Percentiles rank a stretch among this genome's conserved stretches.
Evolutionary conservation across 2,113 vertebrate genomes (phyloP).

Genomic region (Prietella phreatophila): DNA sequence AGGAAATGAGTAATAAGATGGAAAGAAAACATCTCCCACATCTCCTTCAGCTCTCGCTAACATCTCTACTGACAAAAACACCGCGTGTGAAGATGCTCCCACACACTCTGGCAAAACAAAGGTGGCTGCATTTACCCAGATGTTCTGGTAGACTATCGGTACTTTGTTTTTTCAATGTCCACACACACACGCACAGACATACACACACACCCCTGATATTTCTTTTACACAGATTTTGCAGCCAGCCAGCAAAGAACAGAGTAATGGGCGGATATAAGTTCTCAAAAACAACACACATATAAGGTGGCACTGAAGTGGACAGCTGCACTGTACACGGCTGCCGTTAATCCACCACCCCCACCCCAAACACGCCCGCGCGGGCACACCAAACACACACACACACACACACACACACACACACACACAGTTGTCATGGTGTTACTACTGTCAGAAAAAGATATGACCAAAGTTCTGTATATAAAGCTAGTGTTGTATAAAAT

Average conservation of each 20-base stretch:
- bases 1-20: not conserved
- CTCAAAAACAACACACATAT: slow-evolving; percentile 6
- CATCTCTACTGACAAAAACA: slow-evolving; percentile 15
- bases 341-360: no score
- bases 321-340: no score
- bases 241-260: not conserved
- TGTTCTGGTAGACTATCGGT: slow-evolving; percentile 37
- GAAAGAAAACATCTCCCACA: slow-evolving; percentile 24
- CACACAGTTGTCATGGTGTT: slow-evolving; percentile 1
- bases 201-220: slow-evolving; percentile 3
- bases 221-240: not conserved
- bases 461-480: not conserved
- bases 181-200: not conserved
- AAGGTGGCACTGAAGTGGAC: no score
- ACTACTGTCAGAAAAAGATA: slow-evolving; percentile 14
- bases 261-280: slow-evolving; percentile 38
- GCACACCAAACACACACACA: slow-evolving; percentile 24
- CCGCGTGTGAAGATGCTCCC: slow-evolving; percentile 31
- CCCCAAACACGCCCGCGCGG: no score
- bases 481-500: not conserved
- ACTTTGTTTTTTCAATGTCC: not conserved
- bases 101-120: slow-evolving; percentile 26
- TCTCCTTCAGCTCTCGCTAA: slow-evolving; percentile 4
- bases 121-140: slow-evolving; percentile 29
- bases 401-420: slow-evolving; percentile 12